A percentile compares a stretch with the other conserved stretches of the same genome.
These are phyloP conservation scores for Aquatica leii DNA, from an alignment of 2,888 invertebrate genomes.

Conservation along the genomic window DNA sequence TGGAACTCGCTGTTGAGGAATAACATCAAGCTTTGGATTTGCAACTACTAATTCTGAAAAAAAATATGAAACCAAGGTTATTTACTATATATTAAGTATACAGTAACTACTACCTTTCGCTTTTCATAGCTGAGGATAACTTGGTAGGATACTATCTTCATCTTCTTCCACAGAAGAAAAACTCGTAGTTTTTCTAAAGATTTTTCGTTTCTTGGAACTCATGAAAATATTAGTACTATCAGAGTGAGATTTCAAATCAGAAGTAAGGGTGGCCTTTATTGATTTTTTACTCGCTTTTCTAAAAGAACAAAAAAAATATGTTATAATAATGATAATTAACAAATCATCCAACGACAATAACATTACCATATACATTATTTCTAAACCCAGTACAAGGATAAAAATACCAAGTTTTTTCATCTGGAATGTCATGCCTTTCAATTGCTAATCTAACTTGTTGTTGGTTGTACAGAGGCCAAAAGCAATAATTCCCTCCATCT, in stretches of 20 bases:
- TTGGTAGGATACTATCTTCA: not conserved
- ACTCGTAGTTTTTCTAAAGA: not conserved
- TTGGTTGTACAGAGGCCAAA: too few species aligned
- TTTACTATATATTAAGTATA: too few species aligned
- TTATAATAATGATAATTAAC: too few species aligned
- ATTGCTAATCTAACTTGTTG: not conserved
- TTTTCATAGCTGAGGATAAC: not conserved
- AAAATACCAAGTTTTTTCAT: not conserved
- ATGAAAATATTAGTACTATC: not conserved
- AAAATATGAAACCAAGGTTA: not conserved
- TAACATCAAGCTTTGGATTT: too few species aligned
- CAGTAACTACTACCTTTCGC: not conserved
- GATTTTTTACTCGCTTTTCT: not conserved
- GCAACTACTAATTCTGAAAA: too few species aligned
- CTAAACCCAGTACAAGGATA: too few species aligned
- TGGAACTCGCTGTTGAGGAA: too few species aligned
- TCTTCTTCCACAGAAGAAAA: not conserved
- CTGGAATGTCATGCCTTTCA: not conserved
- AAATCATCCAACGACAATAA: not conserved
- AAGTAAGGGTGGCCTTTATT: not conserved
- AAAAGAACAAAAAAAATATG: not conserved
- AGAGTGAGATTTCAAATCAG: not conserved
- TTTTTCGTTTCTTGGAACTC: not conserved
- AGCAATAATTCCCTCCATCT: too few species aligned
- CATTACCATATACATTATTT: too few species aligned